Base-by-base conservation (phyloP, 2,888 invertebrate genomes). In the Cryptus armator region DNA sequence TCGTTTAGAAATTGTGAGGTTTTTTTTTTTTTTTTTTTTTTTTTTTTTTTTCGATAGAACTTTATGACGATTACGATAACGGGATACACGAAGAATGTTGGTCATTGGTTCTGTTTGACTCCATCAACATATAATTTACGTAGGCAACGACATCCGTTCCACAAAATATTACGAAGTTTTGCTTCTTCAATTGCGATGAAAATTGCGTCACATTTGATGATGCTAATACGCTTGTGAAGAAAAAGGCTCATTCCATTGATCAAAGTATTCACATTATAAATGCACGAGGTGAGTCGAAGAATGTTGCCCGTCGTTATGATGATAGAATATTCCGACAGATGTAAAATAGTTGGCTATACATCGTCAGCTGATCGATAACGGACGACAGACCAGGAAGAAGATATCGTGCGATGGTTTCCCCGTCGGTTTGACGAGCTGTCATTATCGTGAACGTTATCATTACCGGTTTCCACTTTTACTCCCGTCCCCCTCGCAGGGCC, bases 381-480 rank as follows among this genome's bases (percentile, higher is more conserved):
- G 53, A 16, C 44, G 48, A 44, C 32, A 78, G 19, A 70, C 62
- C 71, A 64, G 79, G 71, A 79, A 79, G 71, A 66, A 64, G 71
- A 79, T 79, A 71, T 44, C 70, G 68, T 44, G 68, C 46, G 62
- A 43, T 48, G 48, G 62, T 79, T 79, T 12, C 64, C 29, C 64
- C 71, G 46, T 37, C 43, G 4, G 59, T 14, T 19, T 48, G 79
- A 71, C 79, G 62, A 71, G 51, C 71, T 19, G 64, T 66, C 62
- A 71, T 79, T 71, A 79, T 71, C 79, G 62, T 29, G 44, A 64
- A 75, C 71, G 51, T 79, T 71, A 71, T 81, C 70, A 71, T 79
- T 79, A 71, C 62, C 64, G 70, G 53, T 59, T 56, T 81, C 56
- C 16, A 53, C 64, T 66, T 72, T 71, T 53, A 44, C 32, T n/a